Base-by-base conservation (phyloP, 2,797 vertebrate genomes). In the Todus mexicanus region DNA sequence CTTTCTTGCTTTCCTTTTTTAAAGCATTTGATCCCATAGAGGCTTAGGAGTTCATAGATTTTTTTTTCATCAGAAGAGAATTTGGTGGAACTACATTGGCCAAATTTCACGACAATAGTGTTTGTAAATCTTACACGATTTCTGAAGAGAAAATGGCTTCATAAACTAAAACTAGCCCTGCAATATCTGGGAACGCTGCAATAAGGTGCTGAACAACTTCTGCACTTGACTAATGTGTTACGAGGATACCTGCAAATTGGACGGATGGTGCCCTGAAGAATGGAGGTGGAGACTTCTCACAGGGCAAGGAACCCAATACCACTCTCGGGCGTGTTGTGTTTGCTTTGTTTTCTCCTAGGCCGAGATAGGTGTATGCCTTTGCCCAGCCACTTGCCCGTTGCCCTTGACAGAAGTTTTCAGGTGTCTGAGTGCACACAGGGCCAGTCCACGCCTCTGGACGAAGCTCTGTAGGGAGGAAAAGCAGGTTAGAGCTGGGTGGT, bases 391-490 rank as follows among this genome's bases (percentile, higher is more conserved):
- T 81, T 10, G 3, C 25, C 65, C 15, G 0, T 60, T 84, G 81
- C 63, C 76, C 69, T 90, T 4, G 4, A 10, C n/a, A 8, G 48
- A 43, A 50, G 21, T 50, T 68, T 78, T 75, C 1, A 0, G 19
- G 26, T 75, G 70, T 15, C 22, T 72, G 70, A 84, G 51, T 4
- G 4, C 18, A 50, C 2, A 0, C 29, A 54, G 63, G 38, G n/a
- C 38, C 69, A 26, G 48, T 50, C 40, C 0, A 0, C 2, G 4
- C 25, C 38, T 64, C 18, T 0, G 1, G 26, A 27, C 5, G 2
- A 72, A 74, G 54, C 27, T 61, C 59, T 3, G 1, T 5, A 47
- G 31, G 27, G 78, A 47, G 21, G 15, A 84, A 72, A 37, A 66
- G 50, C 37, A 31, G 13, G 12, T 69, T 66, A 15, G 8, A 68